These are phyloP conservation scores for Anseranas semipalmata DNA, from an alignment of 2,113 vertebrate genomes.

Conservation along the genomic window DNA sequence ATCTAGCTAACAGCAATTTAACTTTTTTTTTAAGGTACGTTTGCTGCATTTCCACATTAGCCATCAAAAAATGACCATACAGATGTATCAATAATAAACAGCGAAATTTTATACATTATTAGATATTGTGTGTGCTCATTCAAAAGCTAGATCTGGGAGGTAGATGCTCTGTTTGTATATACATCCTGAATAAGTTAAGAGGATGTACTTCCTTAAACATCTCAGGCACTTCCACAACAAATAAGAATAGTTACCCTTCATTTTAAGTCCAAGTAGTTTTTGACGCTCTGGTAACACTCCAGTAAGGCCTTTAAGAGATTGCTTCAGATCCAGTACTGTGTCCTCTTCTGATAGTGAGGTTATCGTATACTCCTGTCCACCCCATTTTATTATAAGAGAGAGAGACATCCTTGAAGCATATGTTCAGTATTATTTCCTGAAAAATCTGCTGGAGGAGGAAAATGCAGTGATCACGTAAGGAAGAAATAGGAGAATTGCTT, in stretches of 20 bases:
- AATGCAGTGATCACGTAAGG: not conserved
- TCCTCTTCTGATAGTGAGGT: slow-evolving; percentile 95
- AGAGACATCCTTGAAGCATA: slow-evolving; percentile 89
- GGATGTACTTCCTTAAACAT: not conserved
- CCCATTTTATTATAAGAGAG: slow-evolving; percentile 99
- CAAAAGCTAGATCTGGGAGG: not conserved
- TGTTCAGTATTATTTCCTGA: slow-evolving; percentile 35
- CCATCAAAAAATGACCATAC: not conserved
- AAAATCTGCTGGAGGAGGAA: slow-evolving; percentile 48
- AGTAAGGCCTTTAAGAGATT: slow-evolving; percentile 94
- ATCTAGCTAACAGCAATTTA: not conserved
- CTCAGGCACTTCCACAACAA: not conserved
- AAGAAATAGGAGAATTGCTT: not conserved
- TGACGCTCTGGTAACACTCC: slow-evolving; percentile 96
- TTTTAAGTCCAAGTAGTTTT: slow-evolving; percentile 94
- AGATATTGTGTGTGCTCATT: not conserved
- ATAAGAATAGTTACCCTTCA: slow-evolving; percentile 85
- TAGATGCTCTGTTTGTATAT: not conserved
- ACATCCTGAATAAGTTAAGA: not conserved
- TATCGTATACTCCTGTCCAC: slow-evolving; percentile 96
- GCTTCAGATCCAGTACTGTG: slow-evolving; percentile 95
- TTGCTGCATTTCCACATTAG: not conserved
- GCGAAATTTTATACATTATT: no score
- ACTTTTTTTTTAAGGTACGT: fast-evolving
- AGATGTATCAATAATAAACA: not conserved